Base-by-base conservation (phyloP, 2,797 vertebrate genomes). In the Poeciliopsis paucimaculata region DNA sequence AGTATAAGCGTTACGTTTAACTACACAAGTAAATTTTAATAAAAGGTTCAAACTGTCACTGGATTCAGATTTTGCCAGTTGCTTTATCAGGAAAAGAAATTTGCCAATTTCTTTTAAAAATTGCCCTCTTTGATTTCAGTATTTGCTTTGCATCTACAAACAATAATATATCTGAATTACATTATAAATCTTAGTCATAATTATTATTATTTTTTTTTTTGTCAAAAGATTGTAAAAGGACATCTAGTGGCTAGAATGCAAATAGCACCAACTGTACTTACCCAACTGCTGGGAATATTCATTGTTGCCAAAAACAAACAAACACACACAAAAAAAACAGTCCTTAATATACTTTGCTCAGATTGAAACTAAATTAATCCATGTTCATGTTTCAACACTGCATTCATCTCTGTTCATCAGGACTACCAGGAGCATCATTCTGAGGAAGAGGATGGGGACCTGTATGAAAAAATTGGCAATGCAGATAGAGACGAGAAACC, bases 401-500 rank as follows among this genome's bases (percentile, higher is more conserved):
- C 73, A 8, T 62, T 43, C 41, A 13, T 74, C 3, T 74, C 28
- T 73, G 18, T 72, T 36, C 39, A 13, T 75, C 84, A 95, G 95
- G 94, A 95, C 75, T 93, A 93, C 85, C 92, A 93, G 83, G 90
- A 93, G n/a, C 93, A 92, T 26, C 93, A 81, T 31, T 92, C 90
- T 5, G 94, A 94, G 57, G 94, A 94, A 12, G 93, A 94, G 13
- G 92, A 95, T 0, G 43, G 49, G 1, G 96, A 97, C 39, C 78
- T 95, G 11, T 94, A 93, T 18, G 97, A 98, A 77, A 97, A 94
- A 86, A 92, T 95, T 18, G 84, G 87, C 49, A 84, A 73, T 71
- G 23, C 36, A 26, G 95, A 97, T 31, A 90, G 87, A 77, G 96
- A 96, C 0, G 95, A 96, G 18, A 96, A 96, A 80, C 1, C 62